Percentiles rank a stretch among this genome's conserved stretches.
Evolutionary conservation across 2,888 invertebrate species (phyloP).

Genomic region (Steinernema carpocapsae): DNA sequence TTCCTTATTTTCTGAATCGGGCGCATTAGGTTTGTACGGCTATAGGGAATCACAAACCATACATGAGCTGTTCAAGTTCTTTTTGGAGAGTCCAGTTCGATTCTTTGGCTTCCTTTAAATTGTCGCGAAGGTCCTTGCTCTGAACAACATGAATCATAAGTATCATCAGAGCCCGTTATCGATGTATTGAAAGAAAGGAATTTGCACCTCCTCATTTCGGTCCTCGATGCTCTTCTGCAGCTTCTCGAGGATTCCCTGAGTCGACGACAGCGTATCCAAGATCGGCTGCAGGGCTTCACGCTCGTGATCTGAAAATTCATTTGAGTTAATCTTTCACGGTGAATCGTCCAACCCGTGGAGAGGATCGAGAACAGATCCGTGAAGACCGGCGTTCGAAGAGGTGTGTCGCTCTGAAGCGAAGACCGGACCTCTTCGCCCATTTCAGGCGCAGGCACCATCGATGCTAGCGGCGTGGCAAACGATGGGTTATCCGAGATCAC

Average conservation of each 20-base stretch:
- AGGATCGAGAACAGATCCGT: slow-evolving; percentile 17
- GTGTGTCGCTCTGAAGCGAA: background rate
- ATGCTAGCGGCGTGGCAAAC: background rate
- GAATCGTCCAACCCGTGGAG: background rate
- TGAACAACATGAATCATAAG: background rate
- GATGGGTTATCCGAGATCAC: background rate
- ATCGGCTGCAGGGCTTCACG: slow-evolving; percentile 26
- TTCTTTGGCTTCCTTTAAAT: background rate
- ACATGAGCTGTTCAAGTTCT: background rate
- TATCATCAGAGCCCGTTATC: background rate
- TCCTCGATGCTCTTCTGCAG: slow-evolving; percentile 13
- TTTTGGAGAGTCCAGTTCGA: background rate
- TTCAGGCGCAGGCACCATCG: background rate
- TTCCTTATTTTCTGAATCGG: background rate
- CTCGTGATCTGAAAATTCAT: slow-evolving; percentile 12
- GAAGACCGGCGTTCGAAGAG: background rate
- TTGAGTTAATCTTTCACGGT: background rate
- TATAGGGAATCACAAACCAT: background rate
- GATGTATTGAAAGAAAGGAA: background rate
- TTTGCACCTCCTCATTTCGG: slow-evolving; percentile 19
- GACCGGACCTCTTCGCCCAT: no score
- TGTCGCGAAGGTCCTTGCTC: slow-evolving; percentile 15
- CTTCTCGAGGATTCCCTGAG: slow-evolving; percentile 10
- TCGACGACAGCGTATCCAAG: slow-evolving; percentile 7
- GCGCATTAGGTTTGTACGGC: background rate